Base-by-base conservation (phyloP, 2,113 vertebrate species). In the Centropus unirufus region DNA sequence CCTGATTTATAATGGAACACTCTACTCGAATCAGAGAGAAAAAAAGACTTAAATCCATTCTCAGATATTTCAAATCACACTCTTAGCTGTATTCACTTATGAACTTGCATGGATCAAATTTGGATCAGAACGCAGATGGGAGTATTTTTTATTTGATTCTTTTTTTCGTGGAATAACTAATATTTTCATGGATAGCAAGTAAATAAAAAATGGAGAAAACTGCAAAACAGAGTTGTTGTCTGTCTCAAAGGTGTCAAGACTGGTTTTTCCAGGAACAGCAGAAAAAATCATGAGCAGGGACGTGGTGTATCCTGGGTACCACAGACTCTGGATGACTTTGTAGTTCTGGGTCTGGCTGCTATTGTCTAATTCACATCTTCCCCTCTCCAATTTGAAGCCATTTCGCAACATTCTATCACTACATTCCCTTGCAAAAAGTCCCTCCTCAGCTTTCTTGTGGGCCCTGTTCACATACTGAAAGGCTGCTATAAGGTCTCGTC, bases 261-360 rank as follows among this genome's bases (percentile, higher is more conserved):
- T 79, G 24, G 0, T 61, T 92, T 79, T 39, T 11, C 15, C 7
- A 64, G 22, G 42, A 84, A 32, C 19, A 83, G 32, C 3, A 77
- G 40, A 47, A 42, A 61, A 80, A 69, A 3, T 4, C 0, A 30
- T 13, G 5, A 82, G 5, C 32, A 29, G 2, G 5, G 2, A 1
- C n/a, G 1, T 49, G 46, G 16, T 36, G 36, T 36, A 36, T 36
- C 36, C 36, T 36, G 36, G 36, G 36, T 36, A 36, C 36, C 36
- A 36, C 36, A 36, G 36, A 36, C 36, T 36, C 18, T 42, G 10
- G 11, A 6, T 64, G 27, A 88, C 7, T 49, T 75, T 76, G 30
- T 27, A 58, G 15, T 42, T 93, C 36, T 72, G n/a, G 5, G 23
- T 83, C 15, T 68, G 39, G 63, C 15, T 59, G 26, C 19, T 36